phyloP scores from a whole-genome alignment of 2,113 vertebrate species.

The Columba janthina region DNA sequence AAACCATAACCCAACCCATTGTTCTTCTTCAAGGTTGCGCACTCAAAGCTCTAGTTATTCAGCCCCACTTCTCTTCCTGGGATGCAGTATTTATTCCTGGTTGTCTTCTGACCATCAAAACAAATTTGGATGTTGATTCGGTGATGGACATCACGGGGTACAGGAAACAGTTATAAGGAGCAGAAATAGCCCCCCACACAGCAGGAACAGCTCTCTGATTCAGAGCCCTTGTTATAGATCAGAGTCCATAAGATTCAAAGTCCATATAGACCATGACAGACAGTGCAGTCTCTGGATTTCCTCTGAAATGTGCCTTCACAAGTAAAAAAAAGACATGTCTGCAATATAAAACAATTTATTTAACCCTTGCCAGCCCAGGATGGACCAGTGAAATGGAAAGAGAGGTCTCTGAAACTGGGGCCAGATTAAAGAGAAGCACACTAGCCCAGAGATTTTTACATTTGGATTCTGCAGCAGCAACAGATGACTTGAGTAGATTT shows the following conservation, averaged over 20 bases:
- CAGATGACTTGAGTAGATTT: neutral
- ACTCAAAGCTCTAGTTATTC: neutral
- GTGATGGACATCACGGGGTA: neutral
- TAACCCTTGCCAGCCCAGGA: neutral
- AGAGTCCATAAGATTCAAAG: constrained; percentile 21
- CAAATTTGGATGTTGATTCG: neutral
- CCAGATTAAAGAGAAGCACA: neutral
- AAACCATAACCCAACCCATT: neutral
- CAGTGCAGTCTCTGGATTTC: neutral
- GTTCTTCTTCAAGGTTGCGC: neutral
- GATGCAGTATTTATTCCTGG: neutral
- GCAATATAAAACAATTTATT: neutral
- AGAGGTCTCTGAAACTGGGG: neutral
- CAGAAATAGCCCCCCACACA: constrained; percentile 4
- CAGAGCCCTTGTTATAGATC: constrained; percentile 9
- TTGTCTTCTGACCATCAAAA: neutral
- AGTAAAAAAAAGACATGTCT: neutral
- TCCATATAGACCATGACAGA: neutral
- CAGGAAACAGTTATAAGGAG: neutral
- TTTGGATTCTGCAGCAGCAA: neutral
- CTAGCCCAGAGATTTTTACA: neutral
- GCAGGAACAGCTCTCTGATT: neutral
- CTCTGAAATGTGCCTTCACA: neutral
- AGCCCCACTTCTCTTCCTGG: neutral
- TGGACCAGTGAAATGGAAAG: neutral